Evolutionary conservation across 1,140 invertebrate species (phyloP), one percentile per base, ranked within the genome.

Genomic region (Epicauta chinensis): DNA sequence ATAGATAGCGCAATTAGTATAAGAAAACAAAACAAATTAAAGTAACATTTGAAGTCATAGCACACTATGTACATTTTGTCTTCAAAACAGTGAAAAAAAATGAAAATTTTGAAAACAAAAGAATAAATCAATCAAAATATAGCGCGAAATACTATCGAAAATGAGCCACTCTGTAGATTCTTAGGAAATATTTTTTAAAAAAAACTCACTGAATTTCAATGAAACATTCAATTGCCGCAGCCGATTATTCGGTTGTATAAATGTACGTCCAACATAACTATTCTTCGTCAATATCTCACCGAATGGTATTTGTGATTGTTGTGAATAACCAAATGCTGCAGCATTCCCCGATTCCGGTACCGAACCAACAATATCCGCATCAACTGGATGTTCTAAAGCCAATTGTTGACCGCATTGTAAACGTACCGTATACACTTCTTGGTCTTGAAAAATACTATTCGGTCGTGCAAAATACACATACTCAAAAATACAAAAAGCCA

Each of bases 401-500:
- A 98, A 68, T 71, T 93, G 88, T 52, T 81, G 78, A 1, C 95
- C 95, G 75, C 94, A 98, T 67, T 93, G 85, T 72, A 90, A 79
- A n/a, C 95, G 77, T 5, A 95, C 95, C 0, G 84, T 85, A 73
- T 97, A 97, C 0, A 98, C 94, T 85, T 95, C 95, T 74, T 97
- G 93, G 43, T 93, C 87, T 77, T 89, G 86, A 61, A 89, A 89
- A 65, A 92, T 85, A 67, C 87, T 91, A 67, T 98, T 95, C 6
- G 92, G 86, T 55, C 94, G 74, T 0, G 95, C 93, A 78, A 98
- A 98, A 71, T 98, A 98, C 0, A 98, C 94, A 71, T 98, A 98
- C 74, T 98, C 96, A 71, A 98, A 98, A 61, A 98, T 98, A 70
- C 96, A 98, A 72, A 98, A 96, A 0, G 95, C 93, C 54, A 89